Evolutionary conservation across 2,888 invertebrate genomes (phyloP).

Genomic region (Drosophila infuscata): DNA sequence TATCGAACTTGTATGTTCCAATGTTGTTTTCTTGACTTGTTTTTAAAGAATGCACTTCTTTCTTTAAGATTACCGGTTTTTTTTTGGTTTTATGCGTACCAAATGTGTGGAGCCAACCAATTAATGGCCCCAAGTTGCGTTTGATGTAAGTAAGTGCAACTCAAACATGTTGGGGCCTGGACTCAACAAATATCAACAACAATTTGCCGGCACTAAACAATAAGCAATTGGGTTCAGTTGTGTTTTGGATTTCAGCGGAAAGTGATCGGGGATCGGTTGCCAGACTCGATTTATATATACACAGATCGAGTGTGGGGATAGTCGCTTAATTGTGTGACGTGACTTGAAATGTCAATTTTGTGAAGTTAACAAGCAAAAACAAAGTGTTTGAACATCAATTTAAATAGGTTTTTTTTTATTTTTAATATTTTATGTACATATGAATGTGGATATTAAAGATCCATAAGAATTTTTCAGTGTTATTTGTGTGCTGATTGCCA

Average conservation of each 20-base stretch:
- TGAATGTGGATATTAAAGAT: background rate
- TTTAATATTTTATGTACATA: background rate
- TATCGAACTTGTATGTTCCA: background rate
- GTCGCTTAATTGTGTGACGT: slow-evolving; percentile 19
- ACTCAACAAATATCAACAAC: slow-evolving; percentile 25
- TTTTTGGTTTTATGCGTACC: background rate
- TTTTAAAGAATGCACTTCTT: background rate
- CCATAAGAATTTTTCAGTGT: background rate
- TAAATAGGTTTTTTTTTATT: background rate
- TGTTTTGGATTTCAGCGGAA: slow-evolving; percentile 37
- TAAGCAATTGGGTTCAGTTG: slow-evolving; percentile 51
- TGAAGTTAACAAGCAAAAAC: slow-evolving; percentile 3
- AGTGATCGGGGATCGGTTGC: slow-evolving; percentile 32
- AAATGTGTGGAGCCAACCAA: slow-evolving; percentile 2
- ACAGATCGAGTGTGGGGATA: background rate
- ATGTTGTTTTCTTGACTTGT: background rate
- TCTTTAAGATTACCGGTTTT: background rate
- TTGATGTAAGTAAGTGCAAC: slow-evolving; percentile 12
- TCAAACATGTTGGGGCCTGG: slow-evolving; percentile 58
- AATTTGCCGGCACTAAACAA: slow-evolving; percentile 26
- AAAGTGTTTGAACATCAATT: slow-evolving; percentile 15
- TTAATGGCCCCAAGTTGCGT: slow-evolving; percentile 9
- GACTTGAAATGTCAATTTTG: slow-evolving; percentile 45
- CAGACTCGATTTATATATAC: background rate
- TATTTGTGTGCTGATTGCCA: background rate